Conservation (phyloP, 2,888 invertebrate species). For the Luperina nickerlii region DNA sequence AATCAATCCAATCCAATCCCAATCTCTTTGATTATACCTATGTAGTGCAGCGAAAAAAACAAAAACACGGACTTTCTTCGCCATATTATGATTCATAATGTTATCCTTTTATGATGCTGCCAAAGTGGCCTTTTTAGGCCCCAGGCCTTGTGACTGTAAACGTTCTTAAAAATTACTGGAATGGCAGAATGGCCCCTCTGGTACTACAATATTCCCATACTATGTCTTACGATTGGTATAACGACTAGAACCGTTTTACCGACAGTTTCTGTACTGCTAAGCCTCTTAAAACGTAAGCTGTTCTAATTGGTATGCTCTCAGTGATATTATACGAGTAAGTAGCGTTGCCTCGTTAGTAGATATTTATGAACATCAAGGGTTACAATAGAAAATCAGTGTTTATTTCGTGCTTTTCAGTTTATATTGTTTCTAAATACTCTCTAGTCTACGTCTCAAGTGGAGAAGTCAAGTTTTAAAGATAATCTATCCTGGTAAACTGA, state of each 20-base stretch:
- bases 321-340: conserved; percentile 53
- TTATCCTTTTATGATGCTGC: too few relatives aligned
- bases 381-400: neutral
- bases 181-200: neutral
- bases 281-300: conserved; percentile 66
- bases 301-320: conserved; percentile 66
- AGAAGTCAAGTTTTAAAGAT: neutral
- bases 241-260: conserved; percentile 35
- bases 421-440: too few relatives aligned
- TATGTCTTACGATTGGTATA: conserved; percentile 20
- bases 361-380: conserved; percentile 34
- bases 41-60: too few relatives aligned
- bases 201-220: neutral
- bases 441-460: too few relatives aligned
- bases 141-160: neutral
- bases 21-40: too few relatives aligned
- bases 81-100: too few relatives aligned
- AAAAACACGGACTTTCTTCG: too few relatives aligned
- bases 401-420: neutral
- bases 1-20: too few relatives aligned
- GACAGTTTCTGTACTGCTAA: conserved; percentile 57
- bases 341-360: conserved; percentile 55
- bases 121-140: too few relatives aligned
- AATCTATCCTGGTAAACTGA: neutral
- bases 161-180: neutral